phyloP scores from a whole-genome alignment of 2,797 vertebrate species.

The Otolemur crassicaudatus region DNA sequence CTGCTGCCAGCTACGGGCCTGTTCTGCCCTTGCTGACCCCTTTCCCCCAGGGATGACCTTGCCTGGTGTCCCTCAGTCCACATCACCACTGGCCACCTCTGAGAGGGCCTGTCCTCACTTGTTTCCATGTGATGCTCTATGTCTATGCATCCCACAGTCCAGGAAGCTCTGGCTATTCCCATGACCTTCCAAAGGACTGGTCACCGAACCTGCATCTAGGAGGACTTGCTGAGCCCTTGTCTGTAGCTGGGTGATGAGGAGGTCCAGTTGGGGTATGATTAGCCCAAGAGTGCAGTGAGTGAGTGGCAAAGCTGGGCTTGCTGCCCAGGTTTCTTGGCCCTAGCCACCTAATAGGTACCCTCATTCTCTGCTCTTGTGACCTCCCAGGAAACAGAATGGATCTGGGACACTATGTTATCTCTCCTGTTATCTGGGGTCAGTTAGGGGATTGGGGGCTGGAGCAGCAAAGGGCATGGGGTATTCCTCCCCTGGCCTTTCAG shows the following conservation, averaged over 20 bases:
- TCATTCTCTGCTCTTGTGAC: background rate
- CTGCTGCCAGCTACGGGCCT: slow-evolving; percentile 27
- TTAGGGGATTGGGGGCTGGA: background rate
- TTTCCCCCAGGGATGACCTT: background rate
- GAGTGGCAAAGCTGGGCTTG: background rate
- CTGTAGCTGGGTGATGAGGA: background rate
- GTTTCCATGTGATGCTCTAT: background rate
- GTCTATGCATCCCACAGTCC: background rate
- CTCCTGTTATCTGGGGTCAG: background rate
- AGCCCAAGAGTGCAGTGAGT: background rate
- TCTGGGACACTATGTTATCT: background rate
- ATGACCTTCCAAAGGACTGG: background rate
- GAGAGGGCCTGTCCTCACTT: rapidly evolving
- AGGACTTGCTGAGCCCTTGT: background rate
- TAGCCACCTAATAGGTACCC: background rate
- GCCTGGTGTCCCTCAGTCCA: background rate
- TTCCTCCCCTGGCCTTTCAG: background rate
- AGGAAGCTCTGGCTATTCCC: background rate
- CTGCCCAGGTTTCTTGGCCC: background rate
- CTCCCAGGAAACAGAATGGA: background rate
- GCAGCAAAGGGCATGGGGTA: background rate
- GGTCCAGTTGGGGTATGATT: background rate
- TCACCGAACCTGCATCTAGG: background rate
- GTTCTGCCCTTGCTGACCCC: background rate
- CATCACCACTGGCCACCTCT: background rate